Evolutionary conservation across 2,797 vertebrate species (phyloP).

Genomic region (Xenentodon cancila): DNA sequence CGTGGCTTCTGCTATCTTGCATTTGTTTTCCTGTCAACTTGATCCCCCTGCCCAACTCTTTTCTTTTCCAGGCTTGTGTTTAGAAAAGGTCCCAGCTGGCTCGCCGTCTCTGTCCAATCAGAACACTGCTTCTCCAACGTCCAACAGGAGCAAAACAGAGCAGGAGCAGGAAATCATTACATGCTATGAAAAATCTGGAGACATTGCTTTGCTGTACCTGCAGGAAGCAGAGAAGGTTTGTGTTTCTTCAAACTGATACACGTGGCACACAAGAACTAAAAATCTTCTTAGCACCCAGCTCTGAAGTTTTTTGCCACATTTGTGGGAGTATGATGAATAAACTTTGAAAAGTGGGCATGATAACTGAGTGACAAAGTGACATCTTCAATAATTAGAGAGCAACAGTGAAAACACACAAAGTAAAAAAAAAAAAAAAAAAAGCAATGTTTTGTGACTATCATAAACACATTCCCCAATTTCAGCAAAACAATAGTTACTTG

Average conservation of each 20-base stretch:
- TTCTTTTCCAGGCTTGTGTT: conserved; percentile 68
- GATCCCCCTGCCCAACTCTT: not conserved
- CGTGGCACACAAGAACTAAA: conserved; percentile 10
- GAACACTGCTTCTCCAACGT: conserved; percentile 87
- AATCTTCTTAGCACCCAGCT: conserved; percentile 8
- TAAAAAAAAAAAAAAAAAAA: too few species aligned
- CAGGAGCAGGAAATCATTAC: conserved; percentile 94
- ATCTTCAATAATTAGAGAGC: conserved; percentile 28
- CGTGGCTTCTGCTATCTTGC: not conserved
- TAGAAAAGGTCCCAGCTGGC: conserved; percentile 71
- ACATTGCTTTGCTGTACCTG: conserved; percentile 96
- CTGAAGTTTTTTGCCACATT: conserved; percentile 16
- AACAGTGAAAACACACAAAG: not conserved
- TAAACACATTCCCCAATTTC: too few species aligned
- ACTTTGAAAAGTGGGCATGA: conserved; percentile 25
- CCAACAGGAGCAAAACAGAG: conserved; percentile 81
- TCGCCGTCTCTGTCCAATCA: conserved; percentile 68
- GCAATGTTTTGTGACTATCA: too few species aligned
- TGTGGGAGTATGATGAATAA: conserved; percentile 44
- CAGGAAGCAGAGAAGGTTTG: conserved; percentile 96
- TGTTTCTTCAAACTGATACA: not conserved
- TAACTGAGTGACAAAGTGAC: conserved; percentile 42
- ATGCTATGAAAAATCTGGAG: conserved; percentile 97
- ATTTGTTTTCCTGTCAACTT: conserved; percentile 6
- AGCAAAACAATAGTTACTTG: too few species aligned